Conservation (phyloP, 1,140 invertebrate genomes). For the Hylaeus volcanicus region DNA sequence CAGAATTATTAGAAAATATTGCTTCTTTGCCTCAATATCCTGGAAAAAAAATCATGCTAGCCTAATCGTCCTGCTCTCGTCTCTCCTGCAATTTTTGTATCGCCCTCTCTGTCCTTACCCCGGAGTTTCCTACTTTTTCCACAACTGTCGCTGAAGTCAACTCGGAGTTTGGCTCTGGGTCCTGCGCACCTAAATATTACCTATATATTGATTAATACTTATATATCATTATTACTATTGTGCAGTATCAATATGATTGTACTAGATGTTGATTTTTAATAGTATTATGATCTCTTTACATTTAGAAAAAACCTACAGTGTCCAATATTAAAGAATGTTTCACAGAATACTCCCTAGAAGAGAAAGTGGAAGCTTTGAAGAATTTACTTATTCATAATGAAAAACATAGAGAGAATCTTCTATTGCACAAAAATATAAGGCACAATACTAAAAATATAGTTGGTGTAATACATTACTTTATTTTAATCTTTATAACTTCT, state of each 20-base stretch:
- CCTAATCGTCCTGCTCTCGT: too few species aligned
- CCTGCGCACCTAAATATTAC: too few species aligned
- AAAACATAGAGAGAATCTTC: not conserved
- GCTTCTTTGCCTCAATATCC: too few species aligned
- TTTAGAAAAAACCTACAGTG: not conserved
- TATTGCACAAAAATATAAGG: not conserved
- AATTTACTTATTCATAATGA: conserved; percentile 16
- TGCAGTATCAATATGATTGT: too few species aligned
- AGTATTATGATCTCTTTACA: not conserved
- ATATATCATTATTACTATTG: not conserved
- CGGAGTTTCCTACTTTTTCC: too few species aligned
- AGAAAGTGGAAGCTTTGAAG: conserved; percentile 31
- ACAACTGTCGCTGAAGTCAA: too few species aligned
- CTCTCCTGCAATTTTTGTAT: too few species aligned
- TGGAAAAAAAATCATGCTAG: too few species aligned
- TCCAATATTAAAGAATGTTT: conserved; percentile 21
- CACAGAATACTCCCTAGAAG: conserved; percentile 24
- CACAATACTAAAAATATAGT: not conserved
- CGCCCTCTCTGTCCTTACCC: too few species aligned
- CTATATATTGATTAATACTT: too few species aligned
- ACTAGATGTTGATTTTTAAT: not conserved
- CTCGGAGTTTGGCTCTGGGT: not conserved
- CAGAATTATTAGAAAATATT: too few species aligned
- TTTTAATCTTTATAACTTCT: not conserved
- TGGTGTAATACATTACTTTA: conserved; percentile 10